Evolutionary conservation across 2,113 vertebrate genomes (phyloP), one percentile per base, ranked within the genome.

Genomic region (Protomyctophum bolini): DNA sequence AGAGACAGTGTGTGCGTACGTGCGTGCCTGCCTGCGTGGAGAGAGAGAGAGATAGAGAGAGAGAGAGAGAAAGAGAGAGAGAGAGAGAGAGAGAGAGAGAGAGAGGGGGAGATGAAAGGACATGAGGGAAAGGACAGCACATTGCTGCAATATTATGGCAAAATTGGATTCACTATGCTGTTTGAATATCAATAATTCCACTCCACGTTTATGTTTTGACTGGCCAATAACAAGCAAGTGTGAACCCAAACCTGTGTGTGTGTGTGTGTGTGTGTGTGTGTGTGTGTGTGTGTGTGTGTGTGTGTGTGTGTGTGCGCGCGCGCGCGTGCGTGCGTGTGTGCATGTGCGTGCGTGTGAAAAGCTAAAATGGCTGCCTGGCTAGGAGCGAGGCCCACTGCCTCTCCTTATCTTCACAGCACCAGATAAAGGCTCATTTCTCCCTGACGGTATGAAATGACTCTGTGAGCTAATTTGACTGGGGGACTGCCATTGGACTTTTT

Each of bases 361-460:
- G 47, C 66, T 80, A 80, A 89, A 84, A 83, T 71, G 72, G 75
- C 54, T 81, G 82, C 78, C 67, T 58, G 66, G 71, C 57, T 75
- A 49, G 55, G 29, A 79, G 73, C 83, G 71, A 82, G 63, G 67
- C 65, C 76, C 50, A 73, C 48, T 72, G 80, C 70, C 73, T 72
- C 63, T 81, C 82, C 80, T 91, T 89, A 91, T 91, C 86, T 88
- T 82, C 84, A 87, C 68, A 89, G 82, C 72, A 68, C 77, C 86
- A 85, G 89, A 88, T 91, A 87, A 89, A 75, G 75, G 61, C 72
- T 86, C 83, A 87, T 87, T 91, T 87, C 76, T 63, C 64, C 73
- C 50, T 54, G 51, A 80, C 15, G 76, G 68, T 64, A 83, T 73
- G 70, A 86, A 77, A 79, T 83, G 77, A 81, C 85, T 79, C 58